A percentile compares a stretch with the other conserved stretches of the same genome.
These are phyloP conservation scores for Lophochroa leadbeateri DNA, from an alignment of 2,113 vertebrate genomes.

Conservation along the genomic window DNA sequence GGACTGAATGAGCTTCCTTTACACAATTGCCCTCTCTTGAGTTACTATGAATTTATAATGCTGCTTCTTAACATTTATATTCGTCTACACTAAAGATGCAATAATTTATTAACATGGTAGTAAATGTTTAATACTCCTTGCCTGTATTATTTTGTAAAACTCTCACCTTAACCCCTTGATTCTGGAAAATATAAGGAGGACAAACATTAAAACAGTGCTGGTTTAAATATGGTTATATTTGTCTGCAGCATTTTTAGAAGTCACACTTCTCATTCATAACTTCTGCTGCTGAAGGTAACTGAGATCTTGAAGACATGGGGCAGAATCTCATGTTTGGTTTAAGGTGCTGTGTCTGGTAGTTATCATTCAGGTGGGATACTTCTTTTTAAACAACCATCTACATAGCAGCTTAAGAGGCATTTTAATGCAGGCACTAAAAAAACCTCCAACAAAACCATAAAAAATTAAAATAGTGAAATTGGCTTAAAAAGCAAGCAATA, in stretches of 20 bases:
- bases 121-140: conserved; percentile 62
- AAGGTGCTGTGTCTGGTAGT: background rate
- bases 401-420: rapidly evolving
- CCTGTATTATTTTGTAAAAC: background rate
- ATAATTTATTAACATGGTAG: conserved; percentile 59
- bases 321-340: background rate
- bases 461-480: background rate
- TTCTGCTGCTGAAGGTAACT: background rate
- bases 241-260: background rate
- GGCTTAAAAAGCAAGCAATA: background rate
- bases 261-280: background rate
- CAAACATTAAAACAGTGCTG: background rate
- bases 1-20: background rate
- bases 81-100: conserved; percentile 43
- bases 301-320: background rate
- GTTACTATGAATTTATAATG: conserved; percentile 62
- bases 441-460: rapidly evolving
- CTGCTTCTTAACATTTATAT: conserved; percentile 41
- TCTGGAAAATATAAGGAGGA: background rate
- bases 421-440: background rate
- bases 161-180: background rate
- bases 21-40: background rate
- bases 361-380: background rate
- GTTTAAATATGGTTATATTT: background rate
- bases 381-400: background rate